phyloP scores from a whole-genome alignment of 2,888 invertebrate genomes.

The Cephus runcator region DNA sequence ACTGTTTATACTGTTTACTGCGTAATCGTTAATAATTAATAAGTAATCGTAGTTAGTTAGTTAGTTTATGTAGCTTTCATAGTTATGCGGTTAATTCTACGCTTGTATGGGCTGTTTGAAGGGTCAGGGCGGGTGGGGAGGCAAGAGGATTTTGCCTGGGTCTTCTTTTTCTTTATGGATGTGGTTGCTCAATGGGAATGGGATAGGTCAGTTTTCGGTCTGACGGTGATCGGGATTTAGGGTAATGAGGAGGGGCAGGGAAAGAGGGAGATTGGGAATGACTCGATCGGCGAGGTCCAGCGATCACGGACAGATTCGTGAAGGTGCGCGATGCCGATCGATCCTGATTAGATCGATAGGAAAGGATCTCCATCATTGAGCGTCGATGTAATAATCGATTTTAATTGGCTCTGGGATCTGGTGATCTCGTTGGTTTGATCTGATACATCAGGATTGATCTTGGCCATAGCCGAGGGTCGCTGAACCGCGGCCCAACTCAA shows the following conservation, averaged over 20 bases:
- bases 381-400: neutral
- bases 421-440: neutral
- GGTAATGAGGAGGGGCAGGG: neutral
- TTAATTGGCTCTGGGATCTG: neutral
- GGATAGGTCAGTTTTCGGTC: slow-evolving; percentile 4
- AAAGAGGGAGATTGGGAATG: neutral
- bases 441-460: slow-evolving; percentile 14
- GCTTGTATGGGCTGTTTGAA: slow-evolving; percentile 46
- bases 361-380: neutral
- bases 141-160: neutral
- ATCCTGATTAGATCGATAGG: neutral
- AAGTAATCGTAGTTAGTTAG: slow-evolving; percentile 65
- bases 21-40: slow-evolving; percentile 65
- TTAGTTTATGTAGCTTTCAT: slow-evolving; percentile 64
- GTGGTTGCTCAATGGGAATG: neutral
- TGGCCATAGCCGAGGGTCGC: slow-evolving; percentile 28
- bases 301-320: neutral
- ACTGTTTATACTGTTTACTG: slow-evolving; percentile 66
- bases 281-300: neutral
- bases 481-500: slow-evolving; percentile 27
- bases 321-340: neutral
- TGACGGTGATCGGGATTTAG: neutral
- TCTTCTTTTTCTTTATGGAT: slow-evolving; percentile 4
- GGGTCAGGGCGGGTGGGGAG: slow-evolving; percentile 11
- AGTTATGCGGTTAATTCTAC: slow-evolving; percentile 65